Conservation (phyloP, 2,797 vertebrate genomes). For the Mormyrops boulengeri region DNA sequence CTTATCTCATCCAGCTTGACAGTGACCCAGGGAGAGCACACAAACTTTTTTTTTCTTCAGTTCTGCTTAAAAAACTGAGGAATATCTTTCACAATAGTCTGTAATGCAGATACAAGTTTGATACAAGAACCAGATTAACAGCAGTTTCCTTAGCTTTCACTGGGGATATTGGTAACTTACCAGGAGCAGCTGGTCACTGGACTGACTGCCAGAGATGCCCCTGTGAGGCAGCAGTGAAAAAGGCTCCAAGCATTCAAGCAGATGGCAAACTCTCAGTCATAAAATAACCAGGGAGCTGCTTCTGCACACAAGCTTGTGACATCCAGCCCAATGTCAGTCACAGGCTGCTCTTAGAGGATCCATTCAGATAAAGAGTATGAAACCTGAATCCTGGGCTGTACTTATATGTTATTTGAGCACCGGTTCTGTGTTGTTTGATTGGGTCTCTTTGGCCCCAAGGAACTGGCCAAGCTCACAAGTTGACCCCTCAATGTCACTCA, state of each 20-base stretch:
- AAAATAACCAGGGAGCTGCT: background rate
- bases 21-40: background rate
- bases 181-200: background rate
- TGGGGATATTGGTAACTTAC: background rate
- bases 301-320: background rate
- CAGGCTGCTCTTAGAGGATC: slow-evolving; percentile 34
- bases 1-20: background rate
- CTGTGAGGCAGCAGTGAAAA: background rate
- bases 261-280: background rate
- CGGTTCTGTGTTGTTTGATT: slow-evolving; percentile 55
- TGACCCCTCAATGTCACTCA: slow-evolving; percentile 68
- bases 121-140: background rate
- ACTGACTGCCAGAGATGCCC: background rate
- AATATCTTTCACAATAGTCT: background rate
- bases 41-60: background rate
- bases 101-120: background rate
- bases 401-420: slow-evolving; percentile 34
- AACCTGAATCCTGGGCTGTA: background rate
- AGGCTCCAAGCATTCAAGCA: background rate
- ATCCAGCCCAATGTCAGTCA: slow-evolving; percentile 12
- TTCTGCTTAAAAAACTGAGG: background rate
- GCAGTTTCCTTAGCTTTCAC: background rate
- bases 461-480: slow-evolving; percentile 46
- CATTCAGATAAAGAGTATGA: background rate
- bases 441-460: slow-evolving; percentile 25